Evolutionary conservation across 1,140 invertebrate species (phyloP).

Genomic region (Pseudomyrmex gracilis): DNA sequence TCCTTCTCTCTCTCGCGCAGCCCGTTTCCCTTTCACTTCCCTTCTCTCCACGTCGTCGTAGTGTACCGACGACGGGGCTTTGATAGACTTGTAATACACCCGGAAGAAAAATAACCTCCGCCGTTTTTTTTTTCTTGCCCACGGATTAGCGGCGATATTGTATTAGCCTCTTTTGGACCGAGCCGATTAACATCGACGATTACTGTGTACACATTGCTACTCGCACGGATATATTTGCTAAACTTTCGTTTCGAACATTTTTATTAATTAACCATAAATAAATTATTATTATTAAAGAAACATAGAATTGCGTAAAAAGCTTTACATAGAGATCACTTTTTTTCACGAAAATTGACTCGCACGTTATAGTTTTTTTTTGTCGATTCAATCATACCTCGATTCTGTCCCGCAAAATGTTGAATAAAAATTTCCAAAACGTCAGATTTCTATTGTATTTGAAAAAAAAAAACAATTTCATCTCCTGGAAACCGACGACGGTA

Average conservation of each 20-base stretch:
- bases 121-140: slow-evolving; percentile 8
- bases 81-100: slow-evolving; percentile 73
- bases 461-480: background rate
- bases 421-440: background rate
- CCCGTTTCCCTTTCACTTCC: slow-evolving; percentile 32
- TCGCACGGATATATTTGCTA: no score
- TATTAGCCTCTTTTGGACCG: slow-evolving; percentile 24
- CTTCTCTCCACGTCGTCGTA: slow-evolving; percentile 41
- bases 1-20: slow-evolving; percentile 21
- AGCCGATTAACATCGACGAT: slow-evolving; percentile 38
- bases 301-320: no score
- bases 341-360: no score
- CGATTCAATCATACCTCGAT: no score
- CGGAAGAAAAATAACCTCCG: slow-evolving; percentile 64
- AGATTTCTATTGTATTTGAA: no score
- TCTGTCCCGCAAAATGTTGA: no score
- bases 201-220: background rate
- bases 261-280: no score
- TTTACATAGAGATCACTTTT: no score
- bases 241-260: no score
- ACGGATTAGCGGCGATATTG: slow-evolving; percentile 28
- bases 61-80: slow-evolving; percentile 65
- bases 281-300: no score
- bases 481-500: background rate
- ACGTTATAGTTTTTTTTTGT: no score